Evolutionary conservation across 2,888 invertebrate genomes (phyloP).

Genomic region (Diploptera punctata): DNA sequence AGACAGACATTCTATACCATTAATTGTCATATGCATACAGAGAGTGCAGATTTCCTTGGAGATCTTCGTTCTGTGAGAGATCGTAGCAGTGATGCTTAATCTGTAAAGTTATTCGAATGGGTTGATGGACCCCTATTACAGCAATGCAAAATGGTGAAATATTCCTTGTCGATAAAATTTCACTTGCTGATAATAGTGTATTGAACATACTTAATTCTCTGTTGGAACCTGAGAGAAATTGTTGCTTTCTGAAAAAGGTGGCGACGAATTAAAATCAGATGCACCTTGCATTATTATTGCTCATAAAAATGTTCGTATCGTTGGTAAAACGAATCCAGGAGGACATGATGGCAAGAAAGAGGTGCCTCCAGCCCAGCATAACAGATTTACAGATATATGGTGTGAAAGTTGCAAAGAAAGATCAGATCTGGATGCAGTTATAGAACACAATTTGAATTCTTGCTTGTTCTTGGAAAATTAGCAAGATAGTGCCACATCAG

Average conservation of each 20-base stretch:
- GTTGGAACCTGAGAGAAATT: constrained; percentile 88
- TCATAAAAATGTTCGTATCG: constrained; percentile 79
- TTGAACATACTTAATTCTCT: constrained; percentile 96
- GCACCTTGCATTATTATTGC: constrained; percentile 69
- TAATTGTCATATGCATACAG: constrained; percentile 99
- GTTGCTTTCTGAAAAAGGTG: constrained; percentile 89
- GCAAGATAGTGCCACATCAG: constrained; percentile 60
- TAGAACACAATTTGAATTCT: constrained; percentile 75
- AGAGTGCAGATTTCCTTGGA: constrained; percentile 97
- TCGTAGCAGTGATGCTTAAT: neutral
- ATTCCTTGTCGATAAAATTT: constrained; percentile 98
- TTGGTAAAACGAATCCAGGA: constrained; percentile 99
- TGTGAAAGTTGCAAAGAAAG: constrained; percentile 78
- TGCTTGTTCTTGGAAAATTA: constrained; percentile 63
- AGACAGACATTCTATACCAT: constrained; percentile 75
- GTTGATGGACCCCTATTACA: constrained; percentile 89
- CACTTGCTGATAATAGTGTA: constrained; percentile 97
- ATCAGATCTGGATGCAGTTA: constrained; percentile 79
- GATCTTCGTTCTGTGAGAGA: constrained; percentile 86
- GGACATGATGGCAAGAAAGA: constrained; percentile 99
- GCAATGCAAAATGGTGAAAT: constrained; percentile 89
- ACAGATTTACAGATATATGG: constrained; percentile 99
- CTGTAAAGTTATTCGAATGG: constrained; percentile 86
- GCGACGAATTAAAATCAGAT: constrained; percentile 58
- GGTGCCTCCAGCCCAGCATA: constrained; percentile 92